These are phyloP conservation scores for Lasiurus borealis DNA, from an alignment of 2,113 vertebrate species.

Conservation along the genomic window DNA sequence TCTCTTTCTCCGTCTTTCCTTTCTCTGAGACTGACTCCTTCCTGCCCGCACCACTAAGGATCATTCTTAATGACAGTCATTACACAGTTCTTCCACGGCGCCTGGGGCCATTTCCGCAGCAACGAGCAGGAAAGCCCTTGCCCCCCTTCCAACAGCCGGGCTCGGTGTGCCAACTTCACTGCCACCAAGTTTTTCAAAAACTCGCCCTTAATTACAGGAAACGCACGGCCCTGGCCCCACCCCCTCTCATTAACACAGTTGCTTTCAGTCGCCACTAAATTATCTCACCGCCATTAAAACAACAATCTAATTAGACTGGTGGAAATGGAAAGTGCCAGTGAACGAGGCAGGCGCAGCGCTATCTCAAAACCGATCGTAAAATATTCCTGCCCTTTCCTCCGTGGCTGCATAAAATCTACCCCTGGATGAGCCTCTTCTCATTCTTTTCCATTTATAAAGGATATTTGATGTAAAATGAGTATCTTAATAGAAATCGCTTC, in stretches of 20 bases:
- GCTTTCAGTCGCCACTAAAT: slow-evolving; percentile 88
- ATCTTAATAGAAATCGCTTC: slow-evolving; percentile 76
- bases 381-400: slow-evolving; percentile 80
- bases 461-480: slow-evolving; percentile 78
- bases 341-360: slow-evolving; percentile 74
- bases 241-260: slow-evolving; percentile 91
- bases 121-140: slow-evolving; percentile 52
- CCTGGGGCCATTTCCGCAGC: slow-evolving; percentile 74
- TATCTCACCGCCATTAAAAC: slow-evolving; percentile 90
- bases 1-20: not conserved
- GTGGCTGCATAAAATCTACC: slow-evolving; percentile 58
- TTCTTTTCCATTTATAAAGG: slow-evolving; percentile 74
- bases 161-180: slow-evolving; percentile 87
- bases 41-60: slow-evolving; percentile 63
- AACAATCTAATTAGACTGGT: slow-evolving; percentile 87
- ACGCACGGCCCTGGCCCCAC: slow-evolving; percentile 88
- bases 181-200: slow-evolving; percentile 88
- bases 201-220: slow-evolving; percentile 92
- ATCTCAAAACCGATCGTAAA: slow-evolving; percentile 85
- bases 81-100: slow-evolving; percentile 47
- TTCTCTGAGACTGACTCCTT: slow-evolving; percentile 9
- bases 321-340: slow-evolving; percentile 78
- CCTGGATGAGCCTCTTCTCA: slow-evolving; percentile 71
- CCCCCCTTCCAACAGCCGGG: slow-evolving; percentile 86
- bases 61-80: slow-evolving; percentile 80